Conservation (phyloP, 1,140 invertebrate genomes). For the Spodoptera litura region DNA sequence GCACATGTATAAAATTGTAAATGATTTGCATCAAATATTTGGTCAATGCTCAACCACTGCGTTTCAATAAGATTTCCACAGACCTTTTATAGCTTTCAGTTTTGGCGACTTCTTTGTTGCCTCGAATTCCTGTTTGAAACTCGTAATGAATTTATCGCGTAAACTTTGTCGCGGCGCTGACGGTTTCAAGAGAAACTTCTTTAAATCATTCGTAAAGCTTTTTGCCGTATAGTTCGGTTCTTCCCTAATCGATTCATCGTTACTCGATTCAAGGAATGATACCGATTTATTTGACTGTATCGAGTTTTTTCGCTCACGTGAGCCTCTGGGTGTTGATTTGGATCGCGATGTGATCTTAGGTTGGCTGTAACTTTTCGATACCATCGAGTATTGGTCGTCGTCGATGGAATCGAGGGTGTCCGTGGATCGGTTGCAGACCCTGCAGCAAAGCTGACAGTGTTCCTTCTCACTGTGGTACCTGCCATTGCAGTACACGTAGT, state of each 20-base stretch:
- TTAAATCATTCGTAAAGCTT: conserved; percentile 84
- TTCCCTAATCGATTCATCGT: conserved; percentile 74
- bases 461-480: conserved; percentile 73
- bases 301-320: conserved; percentile 76
- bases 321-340: conserved; percentile 58
- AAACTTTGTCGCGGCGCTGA: conserved; percentile 79
- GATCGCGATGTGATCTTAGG: conserved; percentile 59
- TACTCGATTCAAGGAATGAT: conserved; percentile 81
- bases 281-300: conserved; percentile 83
- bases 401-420: conserved; percentile 77
- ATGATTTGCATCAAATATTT: conserved; percentile 2
- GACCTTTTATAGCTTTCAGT: conserved; percentile 82
- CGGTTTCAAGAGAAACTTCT: conserved; percentile 82
- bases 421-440: conserved; percentile 73
- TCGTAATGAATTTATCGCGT: conserved; percentile 82
- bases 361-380: conserved; percentile 72
- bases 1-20: conserved; percentile 17
- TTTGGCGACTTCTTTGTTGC: conserved; percentile 81
- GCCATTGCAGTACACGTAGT: conserved; percentile 75
- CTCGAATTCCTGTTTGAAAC: conserved; percentile 80
- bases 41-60: conserved; percentile 15
- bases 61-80: conserved; percentile 84
- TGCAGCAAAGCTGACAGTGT: conserved; percentile 78
- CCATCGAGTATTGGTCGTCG: conserved; percentile 73
- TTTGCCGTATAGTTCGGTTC: conserved; percentile 83